These are phyloP conservation scores for Arenaria interpres DNA, from an alignment of 2,113 vertebrate species.

Conservation along the genomic window DNA sequence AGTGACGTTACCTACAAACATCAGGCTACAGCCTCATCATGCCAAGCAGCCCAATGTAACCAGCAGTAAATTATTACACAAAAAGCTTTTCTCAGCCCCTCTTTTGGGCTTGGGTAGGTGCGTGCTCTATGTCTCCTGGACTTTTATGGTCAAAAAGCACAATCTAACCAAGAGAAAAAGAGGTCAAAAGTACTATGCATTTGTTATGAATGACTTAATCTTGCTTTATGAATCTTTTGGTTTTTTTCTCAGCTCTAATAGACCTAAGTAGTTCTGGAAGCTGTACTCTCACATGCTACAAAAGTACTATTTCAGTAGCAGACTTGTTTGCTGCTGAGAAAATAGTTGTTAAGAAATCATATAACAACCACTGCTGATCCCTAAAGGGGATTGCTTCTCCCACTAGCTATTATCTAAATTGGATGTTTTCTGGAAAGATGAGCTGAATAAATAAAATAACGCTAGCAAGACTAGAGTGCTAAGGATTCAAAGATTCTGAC, in stretches of 20 bases:
- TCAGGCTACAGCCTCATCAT: not conserved
- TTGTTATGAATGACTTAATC: not conserved
- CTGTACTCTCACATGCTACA: not conserved
- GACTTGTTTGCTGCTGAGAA: constrained; percentile 59
- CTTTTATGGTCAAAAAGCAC: not conserved
- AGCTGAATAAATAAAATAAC: constrained; percentile 67
- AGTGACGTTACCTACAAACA: not conserved
- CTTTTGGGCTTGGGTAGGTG: not conserved
- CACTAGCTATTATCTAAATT: constrained; percentile 73
- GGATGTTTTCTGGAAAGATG: constrained; percentile 69
- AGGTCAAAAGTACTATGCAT: not conserved
- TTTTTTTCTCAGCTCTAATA: not conserved
- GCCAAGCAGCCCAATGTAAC: not conserved
- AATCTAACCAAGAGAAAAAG: not conserved
- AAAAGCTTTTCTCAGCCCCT: not conserved
- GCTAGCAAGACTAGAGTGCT: constrained; percentile 12
- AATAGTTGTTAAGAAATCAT: constrained; percentile 66
- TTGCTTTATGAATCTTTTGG: not conserved
- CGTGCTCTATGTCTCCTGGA: not conserved
- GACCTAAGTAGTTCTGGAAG: not conserved
- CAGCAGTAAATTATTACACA: not conserved
- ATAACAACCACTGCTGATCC: constrained; percentile 64
- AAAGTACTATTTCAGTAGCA: constrained; percentile 24
- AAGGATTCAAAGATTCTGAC: constrained; percentile 18
- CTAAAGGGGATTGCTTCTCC: constrained; percentile 68